Conservation (phyloP, 2,888 invertebrate genomes). For the Augochlorella aurata region DNA sequence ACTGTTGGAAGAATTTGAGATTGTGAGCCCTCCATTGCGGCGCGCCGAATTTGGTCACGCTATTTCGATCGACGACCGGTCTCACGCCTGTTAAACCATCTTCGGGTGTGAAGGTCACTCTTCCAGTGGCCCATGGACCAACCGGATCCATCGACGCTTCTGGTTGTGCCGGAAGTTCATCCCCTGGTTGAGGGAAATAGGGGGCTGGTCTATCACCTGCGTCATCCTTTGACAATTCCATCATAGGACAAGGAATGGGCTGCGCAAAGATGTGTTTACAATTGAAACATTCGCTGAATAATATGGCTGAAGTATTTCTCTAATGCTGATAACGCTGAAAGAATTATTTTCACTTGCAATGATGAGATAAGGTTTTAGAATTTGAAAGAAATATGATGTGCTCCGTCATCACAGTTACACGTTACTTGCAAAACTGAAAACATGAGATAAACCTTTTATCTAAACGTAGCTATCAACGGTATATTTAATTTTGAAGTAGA, state of each 20-base stretch:
- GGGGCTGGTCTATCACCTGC: slow-evolving; percentile 79
- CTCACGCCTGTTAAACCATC: slow-evolving; percentile 88
- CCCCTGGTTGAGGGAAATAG: slow-evolving; percentile 84
- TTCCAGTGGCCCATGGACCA: slow-evolving; percentile 88
- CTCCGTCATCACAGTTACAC: background rate
- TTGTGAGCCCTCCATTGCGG: slow-evolving; percentile 86
- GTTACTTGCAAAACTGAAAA: background rate
- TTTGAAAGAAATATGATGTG: background rate
- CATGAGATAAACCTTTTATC: background rate
- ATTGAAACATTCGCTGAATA: background rate
- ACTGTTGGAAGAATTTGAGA: slow-evolving; percentile 81
- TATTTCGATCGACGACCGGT: slow-evolving; percentile 89
- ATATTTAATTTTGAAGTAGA: background rate
- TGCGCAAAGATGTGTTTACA: background rate
- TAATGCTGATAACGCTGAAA: background rate
- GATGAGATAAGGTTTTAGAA: background rate
- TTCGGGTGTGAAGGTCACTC: slow-evolving; percentile 88
- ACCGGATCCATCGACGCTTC: slow-evolving; percentile 83
- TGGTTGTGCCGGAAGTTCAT: slow-evolving; percentile 79
- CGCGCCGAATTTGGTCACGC: slow-evolving; percentile 88
- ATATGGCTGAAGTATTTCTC: background rate
- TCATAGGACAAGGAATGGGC: slow-evolving; percentile 31
- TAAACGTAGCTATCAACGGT: background rate
- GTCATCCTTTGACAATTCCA: background rate
- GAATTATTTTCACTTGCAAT: background rate